These are phyloP conservation scores for Peromyscus maniculatus DNA, from an alignment of 2,113 vertebrate genomes.

Conservation along the genomic window DNA sequence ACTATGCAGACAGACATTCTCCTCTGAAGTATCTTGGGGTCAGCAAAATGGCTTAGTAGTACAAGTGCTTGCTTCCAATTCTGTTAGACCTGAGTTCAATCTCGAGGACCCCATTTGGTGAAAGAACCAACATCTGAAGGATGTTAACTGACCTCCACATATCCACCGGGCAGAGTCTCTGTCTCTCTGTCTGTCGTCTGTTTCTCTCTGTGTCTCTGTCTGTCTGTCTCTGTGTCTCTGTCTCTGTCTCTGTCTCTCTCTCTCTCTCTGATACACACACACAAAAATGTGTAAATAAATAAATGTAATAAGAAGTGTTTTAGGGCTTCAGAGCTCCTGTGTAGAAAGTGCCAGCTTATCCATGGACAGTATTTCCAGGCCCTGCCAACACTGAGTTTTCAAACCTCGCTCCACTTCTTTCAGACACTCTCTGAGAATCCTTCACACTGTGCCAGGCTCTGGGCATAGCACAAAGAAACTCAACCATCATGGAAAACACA, in stretches of 20 bases:
- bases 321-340: neutral
- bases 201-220: neutral
- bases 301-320: neutral
- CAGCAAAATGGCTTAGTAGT: neutral
- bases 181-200: neutral
- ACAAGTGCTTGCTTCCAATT: neutral
- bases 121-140: neutral
- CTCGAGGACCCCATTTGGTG: neutral
- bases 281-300: neutral
- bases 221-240: neutral
- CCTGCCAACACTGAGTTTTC: neutral
- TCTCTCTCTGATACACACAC: neutral
- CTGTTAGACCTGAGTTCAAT: neutral
- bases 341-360: neutral
- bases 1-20: neutral
- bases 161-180: no score
- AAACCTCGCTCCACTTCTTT: neutral
- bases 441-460: neutral
- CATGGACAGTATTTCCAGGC: rapidly evolving
- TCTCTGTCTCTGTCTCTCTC: no score
- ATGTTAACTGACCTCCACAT: neutral
- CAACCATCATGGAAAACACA: neutral
- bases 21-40: neutral
- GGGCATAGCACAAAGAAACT: neutral
- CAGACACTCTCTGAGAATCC: neutral